A percentile compares a stretch with the other conserved stretches of the same genome.
Evolutionary conservation across 2,888 invertebrate species (phyloP).

Genomic region (Argynnis bischoffii): DNA sequence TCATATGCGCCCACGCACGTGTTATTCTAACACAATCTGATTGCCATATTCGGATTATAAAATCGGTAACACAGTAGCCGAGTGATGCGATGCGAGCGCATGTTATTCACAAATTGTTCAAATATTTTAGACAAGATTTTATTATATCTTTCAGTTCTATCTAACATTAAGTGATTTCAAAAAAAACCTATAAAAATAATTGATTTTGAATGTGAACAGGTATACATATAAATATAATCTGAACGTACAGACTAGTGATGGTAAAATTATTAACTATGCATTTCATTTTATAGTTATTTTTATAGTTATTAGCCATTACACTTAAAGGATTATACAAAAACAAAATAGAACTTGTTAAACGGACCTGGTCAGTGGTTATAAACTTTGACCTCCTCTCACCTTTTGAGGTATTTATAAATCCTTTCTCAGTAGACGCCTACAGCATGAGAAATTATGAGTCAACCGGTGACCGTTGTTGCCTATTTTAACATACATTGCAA

Average conservation of each 20-base stretch:
- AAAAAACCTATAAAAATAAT: neutral
- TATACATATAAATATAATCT: too few species aligned
- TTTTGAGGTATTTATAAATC: slow-evolving; percentile 16
- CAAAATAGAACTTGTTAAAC: too few species aligned
- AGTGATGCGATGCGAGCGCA: neutral
- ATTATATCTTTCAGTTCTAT: slow-evolving; percentile 8
- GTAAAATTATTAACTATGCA: too few species aligned
- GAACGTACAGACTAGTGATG: too few species aligned
- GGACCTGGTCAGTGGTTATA: neutral
- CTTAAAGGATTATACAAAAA: too few species aligned
- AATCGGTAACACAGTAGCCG: slow-evolving; percentile 37
- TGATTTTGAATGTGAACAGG: too few species aligned
- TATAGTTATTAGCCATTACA: too few species aligned
- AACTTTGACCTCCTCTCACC: slow-evolving; percentile 18
- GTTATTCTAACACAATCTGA: slow-evolving; percentile 17
- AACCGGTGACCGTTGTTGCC: slow-evolving; percentile 11
- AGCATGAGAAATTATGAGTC: slow-evolving; percentile 9
- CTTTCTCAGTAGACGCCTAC: slow-evolving; percentile 16
- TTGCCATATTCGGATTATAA: slow-evolving; percentile 27
- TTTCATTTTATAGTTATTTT: too few species aligned
- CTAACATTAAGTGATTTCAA: neutral
- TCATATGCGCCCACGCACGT: slow-evolving; percentile 27
- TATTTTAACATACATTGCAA: slow-evolving; percentile 14
- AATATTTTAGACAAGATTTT: slow-evolving; percentile 18
- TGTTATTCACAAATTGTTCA: slow-evolving; percentile 35